Percentiles rank a stretch among this genome's conserved stretches.
Conservation (phyloP, 1,140 invertebrate genomes). For the Parapsyche elsis region DNA sequence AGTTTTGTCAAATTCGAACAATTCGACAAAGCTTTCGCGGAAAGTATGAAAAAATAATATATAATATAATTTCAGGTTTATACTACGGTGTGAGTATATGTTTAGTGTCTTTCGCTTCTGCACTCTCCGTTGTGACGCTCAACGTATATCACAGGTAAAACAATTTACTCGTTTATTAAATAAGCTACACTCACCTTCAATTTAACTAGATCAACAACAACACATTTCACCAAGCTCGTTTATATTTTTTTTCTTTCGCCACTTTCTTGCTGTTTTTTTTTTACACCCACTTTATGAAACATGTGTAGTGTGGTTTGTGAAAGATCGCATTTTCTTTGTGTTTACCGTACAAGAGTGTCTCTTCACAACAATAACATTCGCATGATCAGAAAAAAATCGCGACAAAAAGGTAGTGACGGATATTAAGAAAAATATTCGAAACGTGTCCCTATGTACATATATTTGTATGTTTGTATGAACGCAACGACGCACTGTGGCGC, state of each 20-base stretch:
- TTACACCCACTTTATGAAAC: background rate
- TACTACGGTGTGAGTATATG: slow-evolving; percentile 94
- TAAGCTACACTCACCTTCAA: slow-evolving; percentile 2
- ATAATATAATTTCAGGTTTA: slow-evolving; percentile 72
- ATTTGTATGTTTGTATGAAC: no score
- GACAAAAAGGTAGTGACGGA: background rate
- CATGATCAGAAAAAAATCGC: background rate
- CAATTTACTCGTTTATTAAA: slow-evolving; percentile 31
- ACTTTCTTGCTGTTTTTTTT: background rate
- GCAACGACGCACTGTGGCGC: no score
- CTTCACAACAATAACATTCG: background rate
- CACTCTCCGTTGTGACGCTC: slow-evolving; percentile 84
- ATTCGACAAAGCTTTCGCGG: background rate
- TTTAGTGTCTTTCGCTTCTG: slow-evolving; percentile 89
- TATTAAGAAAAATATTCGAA: no score
- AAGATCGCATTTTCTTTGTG: background rate
- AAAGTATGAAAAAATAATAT: slow-evolving; percentile 11
- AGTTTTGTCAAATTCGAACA: no score
- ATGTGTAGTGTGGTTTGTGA: no score
- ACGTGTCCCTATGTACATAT: no score
- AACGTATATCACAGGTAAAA: slow-evolving; percentile 83
- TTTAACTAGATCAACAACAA: slow-evolving; percentile 12
- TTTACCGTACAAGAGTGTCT: background rate
- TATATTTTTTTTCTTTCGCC: background rate
- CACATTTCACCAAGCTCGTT: background rate